These are phyloP conservation scores for Saguinus midas DNA, from an alignment of 2,113 vertebrate genomes.

Conservation along the genomic window DNA sequence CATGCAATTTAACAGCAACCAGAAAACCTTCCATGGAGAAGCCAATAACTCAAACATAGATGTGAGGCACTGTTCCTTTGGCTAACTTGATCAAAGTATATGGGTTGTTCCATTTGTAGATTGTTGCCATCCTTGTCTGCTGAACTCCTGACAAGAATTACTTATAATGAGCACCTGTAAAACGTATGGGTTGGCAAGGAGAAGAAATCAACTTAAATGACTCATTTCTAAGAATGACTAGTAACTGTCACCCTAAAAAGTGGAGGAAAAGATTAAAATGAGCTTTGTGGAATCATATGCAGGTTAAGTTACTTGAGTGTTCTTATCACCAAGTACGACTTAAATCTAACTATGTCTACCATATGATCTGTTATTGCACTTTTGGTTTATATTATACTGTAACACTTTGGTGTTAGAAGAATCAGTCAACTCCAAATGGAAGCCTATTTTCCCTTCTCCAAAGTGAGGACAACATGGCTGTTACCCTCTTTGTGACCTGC, in stretches of 20 bases:
- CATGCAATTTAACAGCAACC: not conserved
- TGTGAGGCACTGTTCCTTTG: not conserved
- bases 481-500: not conserved
- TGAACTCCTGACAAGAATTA: not conserved
- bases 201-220: not conserved
- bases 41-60: not conserved
- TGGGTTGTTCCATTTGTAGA: not conserved
- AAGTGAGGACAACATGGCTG: not conserved
- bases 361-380: not conserved
- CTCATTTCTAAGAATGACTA: not conserved
- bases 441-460: not conserved
- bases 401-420: not conserved
- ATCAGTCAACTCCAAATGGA: not conserved
- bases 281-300: not conserved
- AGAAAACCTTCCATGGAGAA: not conserved
- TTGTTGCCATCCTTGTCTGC: not conserved
- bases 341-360: not conserved
- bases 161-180: not conserved
- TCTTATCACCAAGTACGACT: not conserved
- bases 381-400: not conserved
- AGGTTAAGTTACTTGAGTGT: not conserved
- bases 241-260: not conserved
- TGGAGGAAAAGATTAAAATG: not conserved
- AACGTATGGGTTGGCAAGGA: not conserved
- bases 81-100: not conserved